Evolutionary conservation across 2,888 invertebrate genomes (phyloP).

Genomic region (Leuctra nigra): DNA sequence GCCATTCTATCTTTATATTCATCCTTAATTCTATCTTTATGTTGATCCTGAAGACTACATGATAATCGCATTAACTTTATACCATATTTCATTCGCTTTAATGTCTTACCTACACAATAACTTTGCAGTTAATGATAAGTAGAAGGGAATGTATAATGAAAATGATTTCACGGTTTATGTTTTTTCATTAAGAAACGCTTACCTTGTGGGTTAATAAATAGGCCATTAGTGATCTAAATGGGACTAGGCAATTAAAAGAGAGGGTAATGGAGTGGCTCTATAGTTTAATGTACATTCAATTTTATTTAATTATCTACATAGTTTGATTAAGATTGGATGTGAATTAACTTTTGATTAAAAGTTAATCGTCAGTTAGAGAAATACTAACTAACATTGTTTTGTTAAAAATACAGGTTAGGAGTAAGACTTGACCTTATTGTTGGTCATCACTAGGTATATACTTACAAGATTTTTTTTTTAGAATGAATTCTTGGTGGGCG

Average conservation of each 20-base stretch:
- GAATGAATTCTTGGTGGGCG: too few species aligned
- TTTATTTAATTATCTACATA: background rate
- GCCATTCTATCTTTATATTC: too few species aligned
- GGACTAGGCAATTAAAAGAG: background rate
- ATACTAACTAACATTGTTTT: too few species aligned
- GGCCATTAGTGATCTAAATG: background rate
- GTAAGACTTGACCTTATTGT: too few species aligned
- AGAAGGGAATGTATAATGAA: background rate
- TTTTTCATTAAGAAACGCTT: background rate
- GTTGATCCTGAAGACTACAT: background rate
- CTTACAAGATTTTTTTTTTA: too few species aligned
- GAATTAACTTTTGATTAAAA: too few species aligned
- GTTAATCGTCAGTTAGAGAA: too few species aligned
- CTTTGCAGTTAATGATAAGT: conserved; percentile 1
- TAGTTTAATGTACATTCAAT: background rate
- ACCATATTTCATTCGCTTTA: background rate
- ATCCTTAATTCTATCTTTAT: background rate
- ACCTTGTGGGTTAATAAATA: background rate
- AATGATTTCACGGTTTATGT: background rate
- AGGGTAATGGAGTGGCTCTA: background rate
- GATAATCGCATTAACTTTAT: conserved; percentile 14
- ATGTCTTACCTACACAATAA: background rate
- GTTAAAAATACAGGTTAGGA: too few species aligned
- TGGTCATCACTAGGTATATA: too few species aligned
- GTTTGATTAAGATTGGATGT: too few species aligned